Percentiles rank a stretch among this genome's conserved stretches.
These are phyloP conservation scores for Narcine bancroftii DNA, from an alignment of 2,113 vertebrate genomes.

Conservation along the genomic window DNA sequence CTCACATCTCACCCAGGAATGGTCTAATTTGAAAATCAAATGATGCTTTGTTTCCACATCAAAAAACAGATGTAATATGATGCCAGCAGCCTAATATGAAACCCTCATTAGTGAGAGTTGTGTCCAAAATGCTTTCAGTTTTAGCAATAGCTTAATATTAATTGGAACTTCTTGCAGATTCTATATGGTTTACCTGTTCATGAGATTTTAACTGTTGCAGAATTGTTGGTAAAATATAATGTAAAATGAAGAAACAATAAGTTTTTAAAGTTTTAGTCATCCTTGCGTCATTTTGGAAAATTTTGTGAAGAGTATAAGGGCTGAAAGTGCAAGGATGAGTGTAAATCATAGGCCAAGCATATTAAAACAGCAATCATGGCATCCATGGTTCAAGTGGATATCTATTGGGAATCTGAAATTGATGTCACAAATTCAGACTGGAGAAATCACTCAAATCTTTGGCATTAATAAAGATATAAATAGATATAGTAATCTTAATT, in stretches of 20 bases:
- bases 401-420: background rate
- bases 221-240: background rate
- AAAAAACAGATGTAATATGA: background rate
- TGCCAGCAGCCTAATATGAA: background rate
- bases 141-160: background rate
- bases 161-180: background rate
- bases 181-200: background rate
- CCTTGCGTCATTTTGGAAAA: background rate
- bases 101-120: background rate
- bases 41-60: background rate
- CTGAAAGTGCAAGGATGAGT: background rate
- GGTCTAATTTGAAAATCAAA: constrained; percentile 12
- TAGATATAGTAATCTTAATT: no score
- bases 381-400: background rate
- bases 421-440: no score
- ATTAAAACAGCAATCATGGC: background rate
- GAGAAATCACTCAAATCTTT: no score
- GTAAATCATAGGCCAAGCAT: background rate
- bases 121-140: background rate
- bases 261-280: no score
- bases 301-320: background rate
- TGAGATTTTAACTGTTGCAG: background rate
- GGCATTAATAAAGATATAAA: no score
- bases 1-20: background rate
- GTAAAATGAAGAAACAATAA: no score